Evolutionary conservation across 2,113 vertebrate genomes (phyloP).

Genomic region (Chitala chitala): DNA sequence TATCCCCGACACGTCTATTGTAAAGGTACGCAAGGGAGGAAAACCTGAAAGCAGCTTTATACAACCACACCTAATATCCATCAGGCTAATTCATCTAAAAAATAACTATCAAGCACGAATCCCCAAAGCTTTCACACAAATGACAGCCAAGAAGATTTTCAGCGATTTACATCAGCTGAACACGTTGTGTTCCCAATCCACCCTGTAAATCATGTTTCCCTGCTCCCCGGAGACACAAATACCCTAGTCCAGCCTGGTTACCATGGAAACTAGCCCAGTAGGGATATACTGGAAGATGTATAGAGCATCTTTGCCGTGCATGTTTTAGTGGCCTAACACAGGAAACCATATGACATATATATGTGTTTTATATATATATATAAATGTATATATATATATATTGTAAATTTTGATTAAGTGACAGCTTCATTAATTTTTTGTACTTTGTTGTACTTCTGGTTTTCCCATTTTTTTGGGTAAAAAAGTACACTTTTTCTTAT

Average conservation of each 20-base stretch:
- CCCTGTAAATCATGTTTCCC: conserved; percentile 17
- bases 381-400: too few species aligned
- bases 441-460: too few species aligned
- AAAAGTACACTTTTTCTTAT: too few species aligned
- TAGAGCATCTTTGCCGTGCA: not conserved
- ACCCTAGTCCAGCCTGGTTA: conserved; percentile 27
- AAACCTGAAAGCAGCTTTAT: not conserved
- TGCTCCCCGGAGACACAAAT: conserved; percentile 24
- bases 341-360: not conserved
- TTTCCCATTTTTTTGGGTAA: too few species aligned
- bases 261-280: conserved; percentile 38
- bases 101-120: not conserved
- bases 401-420: too few species aligned
- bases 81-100: not conserved
- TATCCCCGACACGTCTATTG: too few species aligned
- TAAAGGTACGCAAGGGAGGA: too few species aligned
- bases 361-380: too few species aligned
- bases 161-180: conserved; percentile 19
- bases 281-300: conserved; percentile 24
- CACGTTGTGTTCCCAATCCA: not conserved
- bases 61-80: not conserved
- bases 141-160: not conserved
- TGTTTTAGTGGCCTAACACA: conserved; percentile 5
- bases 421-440: too few species aligned
- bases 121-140: conserved; percentile 3